A percentile compares a stretch with the other conserved stretches of the same genome.
Evolutionary conservation across 1,140 invertebrate genomes (phyloP).

Genomic region (Harlomillsia oculata): DNA sequence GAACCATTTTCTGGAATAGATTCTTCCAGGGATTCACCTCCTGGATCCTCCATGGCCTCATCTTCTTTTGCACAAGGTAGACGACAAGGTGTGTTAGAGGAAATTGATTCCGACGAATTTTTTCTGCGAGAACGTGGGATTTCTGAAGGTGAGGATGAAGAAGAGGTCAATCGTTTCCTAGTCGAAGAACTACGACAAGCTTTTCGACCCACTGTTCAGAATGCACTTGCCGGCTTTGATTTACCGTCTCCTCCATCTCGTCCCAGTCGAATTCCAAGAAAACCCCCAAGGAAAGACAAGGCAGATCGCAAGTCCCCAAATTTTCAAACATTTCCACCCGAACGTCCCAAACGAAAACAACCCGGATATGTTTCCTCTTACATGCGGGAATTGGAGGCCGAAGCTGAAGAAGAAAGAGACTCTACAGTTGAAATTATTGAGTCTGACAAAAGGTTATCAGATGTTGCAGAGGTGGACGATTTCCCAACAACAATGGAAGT

Average conservation of each 20-base stretch:
- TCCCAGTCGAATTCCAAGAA: constrained; percentile 33
- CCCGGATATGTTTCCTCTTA: constrained; percentile 29
- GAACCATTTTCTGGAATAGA: constrained; percentile 30
- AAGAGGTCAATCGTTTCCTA: constrained; percentile 62
- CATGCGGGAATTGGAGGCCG: constrained; percentile 28
- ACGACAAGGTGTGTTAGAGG: constrained; percentile 53
- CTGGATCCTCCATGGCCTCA: constrained; percentile 30
- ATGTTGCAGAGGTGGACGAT: constrained; percentile 4
- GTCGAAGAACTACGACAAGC: constrained; percentile 67
- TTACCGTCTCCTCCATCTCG: constrained; percentile 25
- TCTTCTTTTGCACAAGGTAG: constrained; percentile 22
- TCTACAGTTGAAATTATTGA: not conserved
- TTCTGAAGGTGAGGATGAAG: constrained; percentile 59
- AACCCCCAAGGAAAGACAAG: constrained; percentile 25
- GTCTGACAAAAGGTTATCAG: constrained; percentile 33
- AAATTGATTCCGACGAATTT: constrained; percentile 77
- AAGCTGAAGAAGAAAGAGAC: constrained; percentile 32
- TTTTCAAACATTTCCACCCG: constrained; percentile 40
- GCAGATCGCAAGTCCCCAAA: constrained; percentile 22
- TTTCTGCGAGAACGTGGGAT: constrained; percentile 67
- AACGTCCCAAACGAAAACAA: constrained; percentile 40
- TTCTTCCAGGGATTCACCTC: constrained; percentile 27
- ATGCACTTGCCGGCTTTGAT: constrained; percentile 45
- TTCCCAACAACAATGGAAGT: constrained; percentile 18
- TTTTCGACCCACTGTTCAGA: constrained; percentile 52